phyloP scores from a whole-genome alignment of 2,113 vertebrate genomes.

The Gyps fulvus region DNA sequence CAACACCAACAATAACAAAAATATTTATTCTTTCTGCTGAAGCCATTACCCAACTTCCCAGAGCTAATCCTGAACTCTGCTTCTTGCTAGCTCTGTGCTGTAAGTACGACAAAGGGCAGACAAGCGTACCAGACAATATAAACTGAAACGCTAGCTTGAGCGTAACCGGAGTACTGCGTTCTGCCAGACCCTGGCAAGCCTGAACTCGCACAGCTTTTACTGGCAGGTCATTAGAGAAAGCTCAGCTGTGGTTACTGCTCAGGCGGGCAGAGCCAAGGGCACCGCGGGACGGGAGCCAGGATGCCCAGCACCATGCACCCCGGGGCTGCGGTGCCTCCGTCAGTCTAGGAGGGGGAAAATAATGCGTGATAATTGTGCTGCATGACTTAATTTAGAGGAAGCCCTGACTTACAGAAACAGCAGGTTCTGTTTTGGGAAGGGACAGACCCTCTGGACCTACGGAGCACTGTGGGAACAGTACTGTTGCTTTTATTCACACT shows the following conservation, averaged over 20 bases:
- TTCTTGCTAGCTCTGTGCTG: not conserved
- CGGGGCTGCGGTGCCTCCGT: accelerated
- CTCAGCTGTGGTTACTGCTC: not conserved
- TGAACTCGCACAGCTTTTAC: not conserved
- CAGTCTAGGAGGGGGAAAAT: not conserved
- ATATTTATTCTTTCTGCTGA: not conserved
- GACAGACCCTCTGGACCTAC: not conserved
- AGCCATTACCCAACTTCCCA: not conserved
- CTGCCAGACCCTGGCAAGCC: not conserved
- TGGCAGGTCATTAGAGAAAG: not conserved
- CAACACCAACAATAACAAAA: not conserved
- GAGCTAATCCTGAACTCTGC: not conserved
- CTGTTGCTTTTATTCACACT: not conserved
- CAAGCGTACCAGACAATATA: not conserved
- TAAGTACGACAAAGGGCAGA: constrained; percentile 37
- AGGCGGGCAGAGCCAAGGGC: not conserved
- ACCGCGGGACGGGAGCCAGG: not conserved
- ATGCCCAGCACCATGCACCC: not conserved
- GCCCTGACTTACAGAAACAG: not conserved
- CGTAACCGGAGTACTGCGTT: accelerated
- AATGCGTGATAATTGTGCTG: accelerated
- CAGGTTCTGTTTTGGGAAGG: not conserved
- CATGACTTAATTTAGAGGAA: accelerated
- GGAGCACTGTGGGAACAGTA: not conserved
- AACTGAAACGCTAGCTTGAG: not conserved